phyloP scores from a whole-genome alignment of 2,888 invertebrate species.

The Deilephila elpenor region DNA sequence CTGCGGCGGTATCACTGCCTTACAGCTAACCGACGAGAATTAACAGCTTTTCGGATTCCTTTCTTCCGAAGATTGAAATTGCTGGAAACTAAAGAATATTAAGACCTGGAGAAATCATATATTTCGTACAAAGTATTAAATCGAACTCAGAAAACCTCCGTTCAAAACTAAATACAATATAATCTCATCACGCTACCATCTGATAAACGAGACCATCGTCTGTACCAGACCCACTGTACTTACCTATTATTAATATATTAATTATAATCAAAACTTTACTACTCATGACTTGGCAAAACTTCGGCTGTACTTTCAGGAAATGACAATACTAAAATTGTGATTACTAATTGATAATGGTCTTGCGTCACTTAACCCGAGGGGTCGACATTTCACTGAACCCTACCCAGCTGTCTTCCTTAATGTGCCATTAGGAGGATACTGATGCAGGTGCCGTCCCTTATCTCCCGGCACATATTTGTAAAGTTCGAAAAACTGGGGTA shows the following conservation, averaged over 20 bases:
- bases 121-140: too few species aligned
- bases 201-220: too few species aligned
- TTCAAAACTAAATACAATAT: too few species aligned
- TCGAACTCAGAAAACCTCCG: too few species aligned
- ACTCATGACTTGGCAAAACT: neutral
- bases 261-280: neutral
- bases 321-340: constrained; percentile 22
- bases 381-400: constrained; percentile 32
- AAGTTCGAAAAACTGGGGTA: constrained; percentile 65
- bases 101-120: too few species aligned
- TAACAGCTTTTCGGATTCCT: too few species aligned
- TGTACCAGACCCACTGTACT: too few species aligned
- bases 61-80: too few species aligned
- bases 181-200: too few species aligned
- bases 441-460: constrained; percentile 78
- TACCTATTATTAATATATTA: neutral
- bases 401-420: constrained; percentile 68
- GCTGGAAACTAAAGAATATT: too few species aligned
- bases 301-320: neutral
- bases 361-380: constrained; percentile 40
- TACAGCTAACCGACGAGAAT: too few species aligned
- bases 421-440: constrained; percentile 70
- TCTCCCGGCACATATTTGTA: constrained; percentile 71
- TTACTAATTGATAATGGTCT: constrained; percentile 42
- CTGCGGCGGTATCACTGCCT: too few species aligned